These are phyloP conservation scores for Chrysemys picta DNA, from an alignment of 2,113 vertebrate species.

Conservation along the genomic window DNA sequence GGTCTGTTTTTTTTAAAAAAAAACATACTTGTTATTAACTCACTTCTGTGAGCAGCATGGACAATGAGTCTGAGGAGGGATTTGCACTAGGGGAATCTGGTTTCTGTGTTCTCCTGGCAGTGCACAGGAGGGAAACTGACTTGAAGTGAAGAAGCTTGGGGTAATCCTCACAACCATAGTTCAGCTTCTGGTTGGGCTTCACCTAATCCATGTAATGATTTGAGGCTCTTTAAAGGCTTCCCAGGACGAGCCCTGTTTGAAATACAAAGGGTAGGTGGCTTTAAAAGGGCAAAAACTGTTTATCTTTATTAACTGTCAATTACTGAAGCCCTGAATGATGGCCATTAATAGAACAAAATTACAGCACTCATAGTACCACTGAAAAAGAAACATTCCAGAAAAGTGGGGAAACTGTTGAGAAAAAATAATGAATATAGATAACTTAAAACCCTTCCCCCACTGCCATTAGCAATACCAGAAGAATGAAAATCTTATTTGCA, in stretches of 20 bases:
- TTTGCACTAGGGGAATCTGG: not conserved
- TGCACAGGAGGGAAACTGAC: not conserved
- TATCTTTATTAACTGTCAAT: not conserved
- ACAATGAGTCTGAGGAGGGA: not conserved
- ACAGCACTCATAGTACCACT: not conserved
- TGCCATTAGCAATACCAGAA: not conserved
- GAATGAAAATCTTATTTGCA: not conserved
- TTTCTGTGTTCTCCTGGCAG: not conserved
- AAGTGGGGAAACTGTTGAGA: slow-evolving; percentile 9
- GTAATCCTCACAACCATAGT: not conserved
- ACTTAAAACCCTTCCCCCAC: not conserved
- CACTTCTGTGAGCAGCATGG: not conserved
- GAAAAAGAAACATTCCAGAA: slow-evolving; percentile 24
- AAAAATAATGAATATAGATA: not conserved
- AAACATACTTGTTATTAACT: not conserved
- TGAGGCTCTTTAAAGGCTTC: not conserved
- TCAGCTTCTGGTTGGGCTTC: slow-evolving; percentile 18
- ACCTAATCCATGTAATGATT: slow-evolving; percentile 6
- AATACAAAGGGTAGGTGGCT: not conserved
- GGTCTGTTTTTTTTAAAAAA: not conserved
- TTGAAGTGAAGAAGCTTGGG: not conserved
- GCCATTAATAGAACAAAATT: not conserved
- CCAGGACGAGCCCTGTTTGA: not conserved
- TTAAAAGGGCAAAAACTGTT: not conserved
- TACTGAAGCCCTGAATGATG: not conserved